A percentile compares a stretch with the other conserved stretches of the same genome.
Evolutionary conservation across 2,888 invertebrate genomes (phyloP).

Genomic region (Drosophila gaucha): DNA sequence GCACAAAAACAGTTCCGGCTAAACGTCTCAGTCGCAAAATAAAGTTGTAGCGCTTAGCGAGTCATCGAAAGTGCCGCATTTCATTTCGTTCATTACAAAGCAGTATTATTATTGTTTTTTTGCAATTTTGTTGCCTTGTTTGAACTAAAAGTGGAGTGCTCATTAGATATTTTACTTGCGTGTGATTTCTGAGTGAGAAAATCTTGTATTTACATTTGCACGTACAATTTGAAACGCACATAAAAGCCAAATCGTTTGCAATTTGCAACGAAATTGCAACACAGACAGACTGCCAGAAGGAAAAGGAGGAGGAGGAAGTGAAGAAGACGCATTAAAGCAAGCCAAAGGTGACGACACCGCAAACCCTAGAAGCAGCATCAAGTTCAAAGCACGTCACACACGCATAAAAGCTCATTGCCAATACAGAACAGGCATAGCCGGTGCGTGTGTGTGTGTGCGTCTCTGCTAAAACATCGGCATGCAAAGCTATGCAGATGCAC

Average conservation of each 20-base stretch:
- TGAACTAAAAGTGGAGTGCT: slow-evolving; percentile 21
- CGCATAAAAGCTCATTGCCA: slow-evolving; percentile 34
- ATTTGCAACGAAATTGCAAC: slow-evolving; percentile 25
- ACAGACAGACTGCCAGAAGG: not conserved
- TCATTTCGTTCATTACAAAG: slow-evolving; percentile 48
- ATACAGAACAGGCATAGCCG: slow-evolving; percentile 34
- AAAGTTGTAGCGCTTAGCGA: slow-evolving; percentile 43
- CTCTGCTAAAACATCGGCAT: slow-evolving; percentile 53
- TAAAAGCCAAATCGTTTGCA: slow-evolving; percentile 12
- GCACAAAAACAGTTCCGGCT: slow-evolving; percentile 36
- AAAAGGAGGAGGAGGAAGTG: not conserved
- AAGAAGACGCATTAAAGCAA: not conserved
- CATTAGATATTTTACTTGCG: not conserved
- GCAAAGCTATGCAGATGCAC: slow-evolving; percentile 83
- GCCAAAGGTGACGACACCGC: slow-evolving; percentile 53
- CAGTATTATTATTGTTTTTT: slow-evolving; percentile 64
- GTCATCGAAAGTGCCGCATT: slow-evolving; percentile 15
- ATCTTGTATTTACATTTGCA: slow-evolving; percentile 24
- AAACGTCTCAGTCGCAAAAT: slow-evolving; percentile 59
- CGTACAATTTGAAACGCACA: slow-evolving; percentile 6
- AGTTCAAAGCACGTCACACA: slow-evolving; percentile 48
- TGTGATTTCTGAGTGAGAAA: slow-evolving; percentile 20
- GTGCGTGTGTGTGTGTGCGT: slow-evolving; percentile 6
- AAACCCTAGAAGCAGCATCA: slow-evolving; percentile 27
- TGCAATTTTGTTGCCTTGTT: slow-evolving; percentile 35